phyloP scores from a whole-genome alignment of 1,140 invertebrate genomes.

The Physella acuta region DNA sequence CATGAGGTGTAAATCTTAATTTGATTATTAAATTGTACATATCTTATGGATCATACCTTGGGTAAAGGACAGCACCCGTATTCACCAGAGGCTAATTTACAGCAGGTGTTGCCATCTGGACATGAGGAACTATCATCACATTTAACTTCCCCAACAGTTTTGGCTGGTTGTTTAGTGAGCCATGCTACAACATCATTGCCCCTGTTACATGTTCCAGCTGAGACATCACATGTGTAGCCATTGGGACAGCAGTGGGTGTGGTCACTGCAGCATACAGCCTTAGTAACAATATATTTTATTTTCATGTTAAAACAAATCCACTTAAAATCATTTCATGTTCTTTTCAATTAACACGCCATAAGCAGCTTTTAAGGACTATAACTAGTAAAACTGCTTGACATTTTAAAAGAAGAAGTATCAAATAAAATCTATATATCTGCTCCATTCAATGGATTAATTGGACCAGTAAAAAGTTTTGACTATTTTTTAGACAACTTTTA shows the following conservation, averaged over 20 bases:
- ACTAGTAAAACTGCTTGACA: too few relatives aligned
- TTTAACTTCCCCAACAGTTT: not conserved
- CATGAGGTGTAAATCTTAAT: too few relatives aligned
- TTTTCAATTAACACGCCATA: too few relatives aligned
- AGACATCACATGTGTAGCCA: conserved; percentile 46
- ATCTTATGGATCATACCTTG: not conserved
- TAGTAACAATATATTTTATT: conserved; percentile 3
- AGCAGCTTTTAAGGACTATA: too few relatives aligned
- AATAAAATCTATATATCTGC: too few relatives aligned
- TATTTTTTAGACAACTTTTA: too few relatives aligned
- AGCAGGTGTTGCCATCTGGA: conserved; percentile 14
- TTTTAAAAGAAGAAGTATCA: too few relatives aligned
- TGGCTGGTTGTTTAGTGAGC: conserved; percentile 6
- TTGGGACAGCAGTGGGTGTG: conserved; percentile 50
- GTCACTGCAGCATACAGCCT: conserved; percentile 53
- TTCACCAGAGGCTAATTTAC: not conserved
- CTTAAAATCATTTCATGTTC: too few relatives aligned
- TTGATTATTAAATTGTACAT: too few relatives aligned
- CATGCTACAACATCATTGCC: conserved; percentile 3
- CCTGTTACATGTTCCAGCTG: conserved; percentile 17
- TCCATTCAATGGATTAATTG: too few relatives aligned
- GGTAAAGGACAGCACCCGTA: conserved; percentile 17
- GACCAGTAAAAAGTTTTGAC: too few relatives aligned
- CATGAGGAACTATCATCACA: not conserved
- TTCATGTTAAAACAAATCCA: too few relatives aligned